Evolutionary conservation across 1,140 invertebrate genomes (phyloP), one percentile per base, ranked within the genome.

Genomic region (Atta colombica): DNA sequence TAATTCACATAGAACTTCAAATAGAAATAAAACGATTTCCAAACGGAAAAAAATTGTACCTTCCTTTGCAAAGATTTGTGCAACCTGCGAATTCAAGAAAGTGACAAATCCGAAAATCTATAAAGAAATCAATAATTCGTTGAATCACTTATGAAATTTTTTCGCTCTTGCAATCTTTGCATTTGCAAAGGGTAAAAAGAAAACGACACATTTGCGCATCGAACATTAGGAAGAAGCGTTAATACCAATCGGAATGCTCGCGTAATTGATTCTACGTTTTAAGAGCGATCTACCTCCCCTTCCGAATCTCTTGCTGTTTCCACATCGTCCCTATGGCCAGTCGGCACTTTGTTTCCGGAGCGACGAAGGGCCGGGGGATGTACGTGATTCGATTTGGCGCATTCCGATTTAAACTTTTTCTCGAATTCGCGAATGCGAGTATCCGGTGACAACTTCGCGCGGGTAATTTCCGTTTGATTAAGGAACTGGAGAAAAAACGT

Each of bases 331-430:
- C 80, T 61, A 75, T 71, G 69, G 69, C 69, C 25, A 61, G 82
- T 78, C 84, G 89, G 60, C 85, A 85, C 88, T 90, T 87, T 90
- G 88, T 90, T 89, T 90, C 80, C 77, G 81, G 55, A 87, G 61
- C 78, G 77, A 63, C 72, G 58, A 84, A 74, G 69, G 65, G 12
- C 25, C 8, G 86, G 88, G 87, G 87, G 72, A 80, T 71, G 93
- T 92, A 94, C 93, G 93, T 94, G 93, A 94, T 94, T 94, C 93
- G 94, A 94, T 94, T 94, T 93, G 92, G 89, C 89, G 90, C 93
- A 94, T 94, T 94, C 93, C 94, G 93, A 93, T 94, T 94, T 92
- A 92, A 94, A 94, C 91, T 94, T 94, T 94, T 93, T 94, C 93
- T 89, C 87, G 87, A 86, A 89, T 87, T 81, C 71, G 85, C 88